phyloP scores from a whole-genome alignment of 2,797 vertebrate genomes.

The Cryptoblepharus egeriae region DNA sequence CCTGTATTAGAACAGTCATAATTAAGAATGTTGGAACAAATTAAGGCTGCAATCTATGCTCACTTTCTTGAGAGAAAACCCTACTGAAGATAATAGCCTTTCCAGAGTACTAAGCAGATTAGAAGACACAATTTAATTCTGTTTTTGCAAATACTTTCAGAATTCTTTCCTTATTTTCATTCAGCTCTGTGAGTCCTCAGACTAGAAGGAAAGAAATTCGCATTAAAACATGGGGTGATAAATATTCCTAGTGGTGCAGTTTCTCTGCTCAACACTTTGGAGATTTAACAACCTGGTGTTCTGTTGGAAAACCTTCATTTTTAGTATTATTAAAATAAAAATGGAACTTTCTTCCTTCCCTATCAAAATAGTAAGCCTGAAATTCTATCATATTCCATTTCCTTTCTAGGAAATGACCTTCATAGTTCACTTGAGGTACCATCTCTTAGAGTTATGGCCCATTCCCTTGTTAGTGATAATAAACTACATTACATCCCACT shows the following conservation, averaged over 20 bases:
- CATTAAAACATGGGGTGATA: slow-evolving; percentile 10
- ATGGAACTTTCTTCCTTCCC: slow-evolving; percentile 13
- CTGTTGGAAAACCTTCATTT: slow-evolving; percentile 14
- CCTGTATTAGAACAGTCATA: not conserved
- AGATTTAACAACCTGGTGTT: not conserved
- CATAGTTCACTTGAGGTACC: slow-evolving; percentile 58
- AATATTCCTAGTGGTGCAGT: not conserved
- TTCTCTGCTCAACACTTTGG: not conserved
- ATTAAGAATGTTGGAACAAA: not conserved
- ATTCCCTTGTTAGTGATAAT: slow-evolving; percentile 64
- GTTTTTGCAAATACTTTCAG: not conserved
- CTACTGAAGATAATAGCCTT: too few species aligned
- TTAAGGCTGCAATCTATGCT: too few species aligned
- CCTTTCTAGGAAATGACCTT: slow-evolving; percentile 60
- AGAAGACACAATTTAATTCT: not conserved
- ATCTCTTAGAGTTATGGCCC: slow-evolving; percentile 53
- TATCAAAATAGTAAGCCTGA: slow-evolving; percentile 11
- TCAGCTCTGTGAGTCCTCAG: not conserved
- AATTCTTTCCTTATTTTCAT: not conserved
- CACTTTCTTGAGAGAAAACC: too few species aligned
- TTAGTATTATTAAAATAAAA: slow-evolving; percentile 48
- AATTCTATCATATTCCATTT: slow-evolving; percentile 39
- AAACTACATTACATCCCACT: slow-evolving; percentile 58
- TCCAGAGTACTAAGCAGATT: too few species aligned
- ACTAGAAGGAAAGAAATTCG: slow-evolving; percentile 11